Base-by-base conservation (phyloP, 2,888 invertebrate species). In the Drosophila anomelani region DNA sequence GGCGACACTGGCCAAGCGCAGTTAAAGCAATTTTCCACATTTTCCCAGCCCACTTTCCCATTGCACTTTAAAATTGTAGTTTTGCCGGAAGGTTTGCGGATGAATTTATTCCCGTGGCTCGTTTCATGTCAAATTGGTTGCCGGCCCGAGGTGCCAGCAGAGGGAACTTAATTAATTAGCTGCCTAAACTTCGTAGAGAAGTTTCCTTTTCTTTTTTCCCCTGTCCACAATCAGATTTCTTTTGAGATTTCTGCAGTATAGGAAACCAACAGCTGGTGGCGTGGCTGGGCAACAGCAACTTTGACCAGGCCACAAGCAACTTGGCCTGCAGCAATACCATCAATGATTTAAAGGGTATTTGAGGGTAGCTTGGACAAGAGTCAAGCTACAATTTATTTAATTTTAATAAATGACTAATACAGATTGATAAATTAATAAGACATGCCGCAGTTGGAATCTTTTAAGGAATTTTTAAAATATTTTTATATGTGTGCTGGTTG, bases 121-220 rank as follows among this genome's bases (percentile, higher is more conserved):
- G 41, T 70, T 38, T 69, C 49, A 43, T 58, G 47, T 57, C 58
- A 71, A 58, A 29, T 41, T 36, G 17, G 36, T n/a, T 3, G 17
- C 20, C 12, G 34, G 20, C 29, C 36, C 29, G 12, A 59, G 49
- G 59, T 47, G 23, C 47, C 34, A 53, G 51, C 51, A 6, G 60
- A 36, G 64, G 46, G 62, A 88, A 88, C 85, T 88, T 88, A 86
- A 86, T 90, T 86, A 86, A 86, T 86, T 86, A 90, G 90, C 90
- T 84, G 89, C 61, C 79, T 71, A 72, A 79, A 89, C 81, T 81
- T 75, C 67, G 63, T 62, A 59, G 44, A 54, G 59, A 49, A 78
- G 55, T 61, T 74, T 85, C 66, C 60, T 66, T 70, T 6, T 1
- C 66, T 68, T 72, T 10, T 7, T 15, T 20, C 32, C 12, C 34